Conservation (phyloP, 2,888 invertebrate genomes). For the Oxystoma pomonae region DNA sequence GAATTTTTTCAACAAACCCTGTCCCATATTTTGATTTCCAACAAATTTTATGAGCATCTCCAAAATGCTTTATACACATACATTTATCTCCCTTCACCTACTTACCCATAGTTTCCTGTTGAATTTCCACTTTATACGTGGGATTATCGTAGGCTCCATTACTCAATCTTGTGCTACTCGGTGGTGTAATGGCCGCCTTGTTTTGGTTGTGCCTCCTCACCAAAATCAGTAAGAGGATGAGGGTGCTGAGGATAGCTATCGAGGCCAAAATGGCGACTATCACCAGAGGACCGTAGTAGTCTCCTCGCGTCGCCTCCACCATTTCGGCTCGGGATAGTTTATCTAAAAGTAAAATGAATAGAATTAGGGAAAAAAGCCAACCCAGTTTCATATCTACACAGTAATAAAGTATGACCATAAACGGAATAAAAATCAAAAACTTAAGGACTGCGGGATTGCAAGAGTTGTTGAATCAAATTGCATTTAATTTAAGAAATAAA, state of each 20-base stretch:
- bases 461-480: background rate
- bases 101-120: slow-evolving; percentile 88
- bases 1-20: too few species aligned
- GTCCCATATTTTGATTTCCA: too few species aligned
- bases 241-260: slow-evolving; percentile 75
- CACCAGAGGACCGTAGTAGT: slow-evolving; percentile 86
- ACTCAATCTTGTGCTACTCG: slow-evolving; percentile 64
- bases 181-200: slow-evolving; percentile 72
- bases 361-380: too few species aligned
- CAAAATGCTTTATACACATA: too few species aligned
- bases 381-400: too few species aligned
- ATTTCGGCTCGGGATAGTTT: slow-evolving; percentile 50
- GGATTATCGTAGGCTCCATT: slow-evolving; percentile 92
- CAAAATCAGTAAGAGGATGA: slow-evolving; percentile 74
- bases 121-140: slow-evolving; percentile 89
- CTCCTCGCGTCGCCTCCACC: slow-evolving; percentile 53
- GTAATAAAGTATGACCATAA: too few species aligned
- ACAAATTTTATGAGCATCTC: too few species aligned
- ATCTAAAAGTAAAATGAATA: slow-evolving; percentile 38
- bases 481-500: too few species aligned
- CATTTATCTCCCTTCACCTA: too few species aligned
- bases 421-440: too few species aligned
- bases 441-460: background rate
- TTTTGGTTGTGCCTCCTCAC: slow-evolving; percentile 67
- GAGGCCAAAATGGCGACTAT: slow-evolving; percentile 85